These are phyloP conservation scores for Myodes glareolus DNA, from an alignment of 2,113 vertebrate species.

Conservation along the genomic window DNA sequence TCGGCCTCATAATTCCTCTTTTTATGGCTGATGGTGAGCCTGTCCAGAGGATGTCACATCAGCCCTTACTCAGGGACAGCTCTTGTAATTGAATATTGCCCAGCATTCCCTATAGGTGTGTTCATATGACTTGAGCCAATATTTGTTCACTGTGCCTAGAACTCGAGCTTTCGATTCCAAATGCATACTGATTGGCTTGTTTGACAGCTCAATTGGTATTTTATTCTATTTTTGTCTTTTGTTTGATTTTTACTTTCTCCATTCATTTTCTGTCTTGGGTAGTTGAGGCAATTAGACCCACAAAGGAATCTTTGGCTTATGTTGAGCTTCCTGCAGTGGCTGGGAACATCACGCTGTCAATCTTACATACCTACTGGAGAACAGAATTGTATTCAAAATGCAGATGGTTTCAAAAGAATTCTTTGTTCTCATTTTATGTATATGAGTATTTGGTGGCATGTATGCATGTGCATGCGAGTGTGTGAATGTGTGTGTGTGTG, in stretches of 20 bases:
- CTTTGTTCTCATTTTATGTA: background rate
- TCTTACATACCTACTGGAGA: background rate
- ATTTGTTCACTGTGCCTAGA: background rate
- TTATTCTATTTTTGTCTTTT: conserved; percentile 23
- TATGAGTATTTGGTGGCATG: background rate
- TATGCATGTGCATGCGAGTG: background rate
- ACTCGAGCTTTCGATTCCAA: conserved; percentile 32
- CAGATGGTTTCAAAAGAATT: background rate
- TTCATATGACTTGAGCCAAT: background rate
- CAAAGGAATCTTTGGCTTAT: background rate
- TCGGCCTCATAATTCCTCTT: conserved; percentile 77
- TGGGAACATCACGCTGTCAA: background rate
- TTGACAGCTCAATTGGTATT: background rate
- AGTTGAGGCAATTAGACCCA: background rate
- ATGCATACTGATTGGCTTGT: background rate
- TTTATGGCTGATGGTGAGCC: conserved; percentile 61
- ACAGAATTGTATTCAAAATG: background rate
- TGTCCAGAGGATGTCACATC: conserved; percentile 2
- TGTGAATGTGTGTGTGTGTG: background rate
- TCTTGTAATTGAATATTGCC: background rate
- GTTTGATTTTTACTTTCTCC: background rate
- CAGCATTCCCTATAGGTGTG: background rate
- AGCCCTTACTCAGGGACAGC: background rate
- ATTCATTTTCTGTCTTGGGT: background rate
- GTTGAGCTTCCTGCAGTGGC: background rate